Evolutionary conservation across 2,888 invertebrate genomes (phyloP).

Genomic region (Molanna angustata): DNA sequence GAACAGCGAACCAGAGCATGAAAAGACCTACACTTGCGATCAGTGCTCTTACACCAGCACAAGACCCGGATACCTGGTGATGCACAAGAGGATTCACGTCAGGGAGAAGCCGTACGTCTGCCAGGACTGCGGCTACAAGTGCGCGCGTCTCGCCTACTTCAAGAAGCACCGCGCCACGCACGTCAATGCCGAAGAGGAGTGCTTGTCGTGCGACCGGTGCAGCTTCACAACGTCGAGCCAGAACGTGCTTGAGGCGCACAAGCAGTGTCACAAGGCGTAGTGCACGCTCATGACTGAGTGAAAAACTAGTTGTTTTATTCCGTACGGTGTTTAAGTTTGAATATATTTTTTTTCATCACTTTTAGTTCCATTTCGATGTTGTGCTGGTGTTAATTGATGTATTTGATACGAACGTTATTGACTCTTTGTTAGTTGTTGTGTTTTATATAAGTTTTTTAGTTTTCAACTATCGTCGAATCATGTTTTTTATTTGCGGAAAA

Average conservation of each 20-base stretch:
- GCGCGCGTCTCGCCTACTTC: conserved; percentile 22
- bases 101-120: conserved; percentile 22
- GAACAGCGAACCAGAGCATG: conserved; percentile 1
- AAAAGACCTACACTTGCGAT: conserved; percentile 20
- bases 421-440: no score
- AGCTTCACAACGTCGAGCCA: conserved; percentile 17
- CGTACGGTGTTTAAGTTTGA: no score
- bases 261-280: conserved; percentile 17
- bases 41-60: conserved; percentile 26
- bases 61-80: conserved; percentile 20
- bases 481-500: no score
- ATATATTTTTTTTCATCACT: no score
- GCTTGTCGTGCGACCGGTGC: conserved; percentile 21
- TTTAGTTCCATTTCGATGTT: no score
- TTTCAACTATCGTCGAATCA: no score
- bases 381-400: no score
- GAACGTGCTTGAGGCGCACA: conserved; percentile 18
- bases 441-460: no score
- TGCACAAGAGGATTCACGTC: conserved; percentile 25
- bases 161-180: conserved; percentile 25
- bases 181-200: conserved; percentile 2
- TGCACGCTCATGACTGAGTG: no score
- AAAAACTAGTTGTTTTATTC: no score
- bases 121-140: conserved; percentile 27
- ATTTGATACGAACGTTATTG: no score